Conservation (phyloP, 2,888 invertebrate genomes). For the Drosophila neonasuta region DNA sequence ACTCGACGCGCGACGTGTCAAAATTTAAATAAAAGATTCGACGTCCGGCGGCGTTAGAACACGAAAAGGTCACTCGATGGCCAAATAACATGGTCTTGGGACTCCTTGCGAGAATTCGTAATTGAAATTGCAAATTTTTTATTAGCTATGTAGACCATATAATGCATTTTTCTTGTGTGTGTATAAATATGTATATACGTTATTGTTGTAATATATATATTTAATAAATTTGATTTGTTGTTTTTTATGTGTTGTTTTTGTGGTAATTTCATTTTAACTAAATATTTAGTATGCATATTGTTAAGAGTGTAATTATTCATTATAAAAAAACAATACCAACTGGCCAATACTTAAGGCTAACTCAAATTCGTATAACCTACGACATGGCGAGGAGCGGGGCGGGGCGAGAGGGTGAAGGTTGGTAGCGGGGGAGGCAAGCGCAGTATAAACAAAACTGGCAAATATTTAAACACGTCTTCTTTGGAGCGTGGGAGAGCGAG, state of each 20-base stretch:
- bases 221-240: conserved; percentile 58
- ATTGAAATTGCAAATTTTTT: conserved; percentile 63
- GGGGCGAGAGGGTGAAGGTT: not conserved
- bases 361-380: conserved; percentile 74
- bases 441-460: conserved; percentile 58
- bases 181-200: conserved; percentile 21
- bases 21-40: conserved; percentile 60
- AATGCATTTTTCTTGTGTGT: conserved; percentile 56
- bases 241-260: conserved; percentile 10
- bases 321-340: conserved; percentile 53
- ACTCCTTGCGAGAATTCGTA: conserved; percentile 10
- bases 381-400: conserved; percentile 26
- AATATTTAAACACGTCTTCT: conserved; percentile 57
- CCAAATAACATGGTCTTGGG: conserved; percentile 52
- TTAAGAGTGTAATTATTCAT: conserved; percentile 16
- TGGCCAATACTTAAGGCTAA: conserved; percentile 69
- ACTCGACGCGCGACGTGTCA: conserved; percentile 23
- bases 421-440: conserved; percentile 31
- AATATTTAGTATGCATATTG: conserved; percentile 47
- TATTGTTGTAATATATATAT: conserved; percentile 17
- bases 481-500: not conserved
- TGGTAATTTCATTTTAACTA: conserved; percentile 62
- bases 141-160: conserved; percentile 68
- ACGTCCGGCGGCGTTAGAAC: conserved; percentile 37
- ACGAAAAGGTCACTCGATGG: conserved; percentile 66